phyloP scores from a whole-genome alignment of 1,140 invertebrate species.

The Caenorhabditis remanei region DNA sequence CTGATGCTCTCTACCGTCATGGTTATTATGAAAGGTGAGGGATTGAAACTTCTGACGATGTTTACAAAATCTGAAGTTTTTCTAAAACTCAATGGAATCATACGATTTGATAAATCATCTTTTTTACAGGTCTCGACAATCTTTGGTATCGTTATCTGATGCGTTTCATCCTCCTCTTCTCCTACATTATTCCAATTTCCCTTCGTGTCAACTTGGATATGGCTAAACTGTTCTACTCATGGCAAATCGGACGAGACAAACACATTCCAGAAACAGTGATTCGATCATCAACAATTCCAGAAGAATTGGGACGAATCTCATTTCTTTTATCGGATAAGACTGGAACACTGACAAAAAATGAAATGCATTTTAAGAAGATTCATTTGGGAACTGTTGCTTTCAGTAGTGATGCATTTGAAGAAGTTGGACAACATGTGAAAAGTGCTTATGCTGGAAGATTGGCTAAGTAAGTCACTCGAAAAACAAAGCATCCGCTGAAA shows the following conservation, averaged over 20 bases:
- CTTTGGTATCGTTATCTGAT: slow-evolving; percentile 95
- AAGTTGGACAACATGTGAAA: slow-evolving; percentile 74
- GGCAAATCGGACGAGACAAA: slow-evolving; percentile 93
- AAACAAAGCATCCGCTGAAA: neutral
- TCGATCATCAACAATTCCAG: slow-evolving; percentile 96
- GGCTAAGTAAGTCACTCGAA: slow-evolving; percentile 60
- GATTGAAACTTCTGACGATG: neutral
- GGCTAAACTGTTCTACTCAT: slow-evolving; percentile 97
- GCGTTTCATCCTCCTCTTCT: slow-evolving; percentile 95
- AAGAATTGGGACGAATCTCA: slow-evolving; percentile 95
- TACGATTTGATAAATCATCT: neutral
- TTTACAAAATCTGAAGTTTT: too few species aligned
- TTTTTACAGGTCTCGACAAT: slow-evolving; percentile 59
- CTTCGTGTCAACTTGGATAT: slow-evolving; percentile 97
- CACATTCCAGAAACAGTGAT: slow-evolving; percentile 94
- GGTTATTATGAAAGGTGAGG: slow-evolving; percentile 82
- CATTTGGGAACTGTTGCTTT: slow-evolving; percentile 77
- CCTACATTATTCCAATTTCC: slow-evolving; percentile 98
- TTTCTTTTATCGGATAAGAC: slow-evolving; percentile 98
- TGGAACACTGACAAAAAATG: slow-evolving; percentile 97
- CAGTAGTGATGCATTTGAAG: slow-evolving; percentile 73
- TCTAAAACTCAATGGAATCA: neutral
- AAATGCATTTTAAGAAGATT: slow-evolving; percentile 85
- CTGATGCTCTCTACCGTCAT: slow-evolving; percentile 91
- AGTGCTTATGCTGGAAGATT: slow-evolving; percentile 74